phyloP scores from a whole-genome alignment of 2,888 invertebrate genomes.

The Drosophila peninsularis region DNA sequence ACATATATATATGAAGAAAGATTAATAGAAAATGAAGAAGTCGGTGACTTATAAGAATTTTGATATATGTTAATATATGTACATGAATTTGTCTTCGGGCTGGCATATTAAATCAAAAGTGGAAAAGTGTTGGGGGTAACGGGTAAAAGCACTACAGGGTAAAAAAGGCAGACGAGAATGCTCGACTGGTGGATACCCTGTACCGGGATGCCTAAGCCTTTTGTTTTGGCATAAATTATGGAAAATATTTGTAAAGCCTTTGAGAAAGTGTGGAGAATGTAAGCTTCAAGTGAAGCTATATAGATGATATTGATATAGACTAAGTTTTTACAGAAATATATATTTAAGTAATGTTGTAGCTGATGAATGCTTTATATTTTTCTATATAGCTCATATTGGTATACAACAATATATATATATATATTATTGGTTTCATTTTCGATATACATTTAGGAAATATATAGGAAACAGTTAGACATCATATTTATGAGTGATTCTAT shows the following conservation, averaged over 20 bases:
- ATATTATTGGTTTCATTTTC: no score
- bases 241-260: neutral
- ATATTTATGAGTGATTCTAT: no score
- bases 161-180: constrained; percentile 41
- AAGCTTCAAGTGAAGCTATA: neutral
- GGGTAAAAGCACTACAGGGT: constrained; percentile 23
- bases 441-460: no score
- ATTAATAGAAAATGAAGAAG: constrained; percentile 50
- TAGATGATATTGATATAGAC: neutral
- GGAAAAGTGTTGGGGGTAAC: constrained; percentile 22
- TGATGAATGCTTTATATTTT: no score
- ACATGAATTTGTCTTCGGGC: constrained; percentile 18
- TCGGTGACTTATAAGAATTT: constrained; percentile 66
- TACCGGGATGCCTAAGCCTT: constrained; percentile 19
- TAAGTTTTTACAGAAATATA: neutral
- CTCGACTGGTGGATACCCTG: constrained; percentile 51
- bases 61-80: constrained; percentile 44
- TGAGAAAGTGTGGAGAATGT: neutral
- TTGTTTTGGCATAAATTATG: neutral
- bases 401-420: neutral
- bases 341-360: no score
- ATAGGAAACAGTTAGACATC: no score
- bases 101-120: constrained; percentile 20
- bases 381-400: no score
- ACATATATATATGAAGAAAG: constrained; percentile 36